A percentile compares a stretch with the other conserved stretches of the same genome.
phyloP scores from a whole-genome alignment of 1,140 invertebrate genomes.

The Drosophila micromelanica region DNA sequence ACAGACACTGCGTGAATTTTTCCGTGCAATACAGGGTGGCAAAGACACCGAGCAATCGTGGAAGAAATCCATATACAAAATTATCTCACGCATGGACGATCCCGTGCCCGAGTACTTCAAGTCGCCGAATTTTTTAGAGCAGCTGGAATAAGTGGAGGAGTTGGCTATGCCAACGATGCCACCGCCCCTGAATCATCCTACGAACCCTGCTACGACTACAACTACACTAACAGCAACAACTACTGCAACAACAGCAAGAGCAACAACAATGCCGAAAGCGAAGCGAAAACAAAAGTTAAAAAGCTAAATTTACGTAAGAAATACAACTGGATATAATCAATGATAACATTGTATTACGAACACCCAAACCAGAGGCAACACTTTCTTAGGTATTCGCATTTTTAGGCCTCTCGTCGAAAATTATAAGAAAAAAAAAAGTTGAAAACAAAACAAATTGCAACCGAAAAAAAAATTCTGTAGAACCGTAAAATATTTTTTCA shows the following conservation, averaged over 20 bases:
- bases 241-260: constrained; percentile 21
- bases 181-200: constrained; percentile 58
- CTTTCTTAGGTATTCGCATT: constrained; percentile 39
- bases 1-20: constrained; percentile 98
- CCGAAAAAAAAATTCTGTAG: constrained; percentile 34
- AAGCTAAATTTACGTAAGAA: constrained; percentile 77
- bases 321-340: constrained; percentile 71
- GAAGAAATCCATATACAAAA: constrained; percentile 99
- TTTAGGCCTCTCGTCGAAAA: constrained; percentile 49
- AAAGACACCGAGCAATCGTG: constrained; percentile 99
- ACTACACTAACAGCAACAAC: constrained; percentile 30
- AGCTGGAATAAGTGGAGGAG: constrained; percentile 93
- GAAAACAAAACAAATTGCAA: not conserved
- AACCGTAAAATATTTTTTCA: constrained; percentile 71
- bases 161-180: constrained; percentile 73
- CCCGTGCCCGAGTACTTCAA: constrained; percentile 99
- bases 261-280: constrained; percentile 44
- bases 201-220: constrained; percentile 52
- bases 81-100: constrained; percentile 99
- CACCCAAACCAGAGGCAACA: constrained; percentile 30
- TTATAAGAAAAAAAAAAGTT: constrained; percentile 7
- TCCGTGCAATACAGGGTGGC: constrained; percentile 97
- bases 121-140: constrained; percentile 99
- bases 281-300: constrained; percentile 71
- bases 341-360: constrained; percentile 16